phyloP scores from a whole-genome alignment of 23 tunicate species.

The Styela clava region DNA sequence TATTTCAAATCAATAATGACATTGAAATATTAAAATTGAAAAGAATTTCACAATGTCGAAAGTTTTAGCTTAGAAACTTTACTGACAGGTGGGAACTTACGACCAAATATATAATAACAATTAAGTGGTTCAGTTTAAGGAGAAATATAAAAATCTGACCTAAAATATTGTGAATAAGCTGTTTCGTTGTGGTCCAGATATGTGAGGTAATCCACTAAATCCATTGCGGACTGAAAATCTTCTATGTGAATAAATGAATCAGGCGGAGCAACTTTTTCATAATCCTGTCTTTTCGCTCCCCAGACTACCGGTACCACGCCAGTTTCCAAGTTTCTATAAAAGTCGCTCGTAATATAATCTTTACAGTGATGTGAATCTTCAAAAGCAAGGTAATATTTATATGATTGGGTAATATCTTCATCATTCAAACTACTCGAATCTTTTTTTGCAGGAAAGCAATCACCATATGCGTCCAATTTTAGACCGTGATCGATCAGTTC shows the following conservation, averaged over 20 bases:
- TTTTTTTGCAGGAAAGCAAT: neutral
- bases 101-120: no score
- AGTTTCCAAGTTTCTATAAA: neutral
- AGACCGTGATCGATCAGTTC: conserved; percentile 13
- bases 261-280: conserved; percentile 2
- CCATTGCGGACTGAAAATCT: neutral
- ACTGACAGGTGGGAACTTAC: no score
- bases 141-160: neutral
- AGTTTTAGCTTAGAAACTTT: no score
- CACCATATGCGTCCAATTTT: conserved; percentile 16
- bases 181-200: conserved; percentile 3
- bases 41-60: no score
- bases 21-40: no score
- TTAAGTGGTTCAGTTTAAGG: no score
- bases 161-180: conserved; percentile 3
- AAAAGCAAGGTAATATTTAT: neutral
- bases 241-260: conserved; percentile 9
- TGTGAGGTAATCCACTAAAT: neutral
- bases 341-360: neutral
- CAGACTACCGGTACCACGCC: neutral
- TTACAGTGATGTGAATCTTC: conserved; percentile 7
- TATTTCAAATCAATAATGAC: no score
- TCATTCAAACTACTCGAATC: neutral
- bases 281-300: conserved; percentile 11
- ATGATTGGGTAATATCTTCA: neutral